phyloP scores from a whole-genome alignment of 2,797 vertebrate genomes.

The Silurus aristotelis region DNA sequence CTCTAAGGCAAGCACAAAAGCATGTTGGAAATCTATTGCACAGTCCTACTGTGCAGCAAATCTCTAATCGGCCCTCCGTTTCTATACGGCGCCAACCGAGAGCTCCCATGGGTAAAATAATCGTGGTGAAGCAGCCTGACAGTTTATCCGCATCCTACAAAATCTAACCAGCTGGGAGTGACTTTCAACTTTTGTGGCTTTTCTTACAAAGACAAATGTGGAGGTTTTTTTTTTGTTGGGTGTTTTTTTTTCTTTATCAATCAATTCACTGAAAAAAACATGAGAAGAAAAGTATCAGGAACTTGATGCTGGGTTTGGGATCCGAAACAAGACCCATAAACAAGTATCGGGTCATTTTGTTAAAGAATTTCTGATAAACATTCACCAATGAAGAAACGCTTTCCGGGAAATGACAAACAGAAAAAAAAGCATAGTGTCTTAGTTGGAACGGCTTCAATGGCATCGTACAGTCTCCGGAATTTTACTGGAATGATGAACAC shows the following conservation, averaged over 20 bases:
- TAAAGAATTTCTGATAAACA: neutral
- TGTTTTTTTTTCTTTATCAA: neutral
- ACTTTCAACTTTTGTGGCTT: constrained; percentile 52
- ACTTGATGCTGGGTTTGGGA: no score
- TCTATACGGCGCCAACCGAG: constrained; percentile 36
- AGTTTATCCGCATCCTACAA: constrained; percentile 51
- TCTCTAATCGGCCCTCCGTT: constrained; percentile 31
- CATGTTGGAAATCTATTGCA: constrained; percentile 48
- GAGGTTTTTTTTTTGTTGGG: neutral
- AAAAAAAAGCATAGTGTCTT: neutral
- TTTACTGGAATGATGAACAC: neutral
- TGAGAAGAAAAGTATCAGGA: neutral
- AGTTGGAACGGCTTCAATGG: neutral
- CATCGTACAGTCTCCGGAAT: neutral
- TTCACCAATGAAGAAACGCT: neutral
- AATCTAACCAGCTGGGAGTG: constrained; percentile 47
- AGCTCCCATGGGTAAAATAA: constrained; percentile 48
- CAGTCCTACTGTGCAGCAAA: constrained; percentile 32
- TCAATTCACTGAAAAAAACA: neutral
- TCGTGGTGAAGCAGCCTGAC: constrained; percentile 39
- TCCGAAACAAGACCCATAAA: neutral
- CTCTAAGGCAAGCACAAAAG: constrained; percentile 22
- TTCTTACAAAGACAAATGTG: constrained; percentile 44
- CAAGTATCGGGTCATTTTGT: neutral
- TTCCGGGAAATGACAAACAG: neutral